phyloP scores from a whole-genome alignment of 2,113 vertebrate species.

The Penelope pileata region DNA sequence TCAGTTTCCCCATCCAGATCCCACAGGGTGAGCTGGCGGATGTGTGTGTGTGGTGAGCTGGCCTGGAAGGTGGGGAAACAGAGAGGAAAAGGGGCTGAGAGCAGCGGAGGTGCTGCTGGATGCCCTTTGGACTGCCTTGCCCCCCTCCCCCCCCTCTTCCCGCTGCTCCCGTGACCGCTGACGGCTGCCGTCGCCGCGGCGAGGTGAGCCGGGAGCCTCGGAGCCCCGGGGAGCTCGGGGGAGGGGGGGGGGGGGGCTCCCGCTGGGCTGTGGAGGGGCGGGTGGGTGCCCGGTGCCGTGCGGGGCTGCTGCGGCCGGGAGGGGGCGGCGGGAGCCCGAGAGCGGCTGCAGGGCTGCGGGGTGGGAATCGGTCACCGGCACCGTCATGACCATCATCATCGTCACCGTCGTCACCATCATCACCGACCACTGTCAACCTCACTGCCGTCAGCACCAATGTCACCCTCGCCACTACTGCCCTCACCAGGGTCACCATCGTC shows the following conservation, averaged over 20 bases:
- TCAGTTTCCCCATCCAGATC: background rate
- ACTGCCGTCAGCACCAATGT: background rate
- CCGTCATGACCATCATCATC: background rate
- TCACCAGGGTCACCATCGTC: background rate
- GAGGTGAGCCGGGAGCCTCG: background rate
- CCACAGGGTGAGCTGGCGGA: background rate
- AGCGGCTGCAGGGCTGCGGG: background rate
- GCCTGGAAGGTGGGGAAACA: accelerated
- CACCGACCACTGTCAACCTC: background rate
- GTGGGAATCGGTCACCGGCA: too few species aligned
- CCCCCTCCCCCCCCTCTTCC: background rate
- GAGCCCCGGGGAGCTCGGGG: background rate
- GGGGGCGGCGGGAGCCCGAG: conserved; percentile 22
- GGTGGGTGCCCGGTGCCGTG: background rate
- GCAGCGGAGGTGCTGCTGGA: accelerated
- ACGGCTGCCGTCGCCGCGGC: accelerated
- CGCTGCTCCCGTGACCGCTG: conserved; percentile 32
- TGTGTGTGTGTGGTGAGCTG: accelerated
- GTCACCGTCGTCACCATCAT: background rate
- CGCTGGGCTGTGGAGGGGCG: too few species aligned
- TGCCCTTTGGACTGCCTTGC: background rate
- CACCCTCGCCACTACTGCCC: background rate
- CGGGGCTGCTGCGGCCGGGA: conserved; percentile 14
- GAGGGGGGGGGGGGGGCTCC: accelerated
- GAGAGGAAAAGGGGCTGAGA: background rate